Evolutionary conservation across 2,888 invertebrate species (phyloP), one percentile per base, ranked within the genome.

Genomic region (Bhutanitis thaidina): DNA sequence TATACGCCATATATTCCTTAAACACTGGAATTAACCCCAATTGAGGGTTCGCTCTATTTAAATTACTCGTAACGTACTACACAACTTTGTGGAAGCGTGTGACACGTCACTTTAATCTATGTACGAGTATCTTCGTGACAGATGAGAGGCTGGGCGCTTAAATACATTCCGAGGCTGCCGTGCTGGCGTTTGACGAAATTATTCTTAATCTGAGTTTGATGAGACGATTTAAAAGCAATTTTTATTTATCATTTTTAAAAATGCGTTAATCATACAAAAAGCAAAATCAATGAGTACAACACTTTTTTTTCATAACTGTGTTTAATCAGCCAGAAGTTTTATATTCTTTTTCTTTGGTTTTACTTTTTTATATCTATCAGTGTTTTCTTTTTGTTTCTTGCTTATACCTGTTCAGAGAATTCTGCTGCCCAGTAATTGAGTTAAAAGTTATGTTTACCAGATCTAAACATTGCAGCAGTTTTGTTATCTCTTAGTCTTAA

Each of bases 11-110:
- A 80, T 88, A 88, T 89, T 89, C 84, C 89, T 88, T 87, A 89
- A 88, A 89, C 80, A 80, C 75, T 78, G 66, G 88, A 89, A 88
- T 89, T 89, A 88, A 89, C 89, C 89, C 80, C 87, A 89, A 89
- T 89, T 89, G 89, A 86, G 79, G 79, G 83, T 82, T 78, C 83
- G 86, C 80, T 86, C 85, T 89, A 88, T 88, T 88, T 87, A 89
- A 88, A 88, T 88, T 80, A 86, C 82, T 80, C 71, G 71, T 73
- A 80, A 77, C 80, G 74, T 69, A 76, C 79, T 83, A 84, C 83
- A 81, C 87, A 82, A 76, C 81, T 89, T 89, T 89, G 82, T 88
- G 88, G 88, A 87, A 88, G 78, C 74, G 74, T 80, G 81, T 77
- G 83, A 78, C 84, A 80, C 80, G 80, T 81, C 83, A 83, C 72